Conservation (phyloP, 2,797 vertebrate species). For the Coregonus sp. region DNA sequence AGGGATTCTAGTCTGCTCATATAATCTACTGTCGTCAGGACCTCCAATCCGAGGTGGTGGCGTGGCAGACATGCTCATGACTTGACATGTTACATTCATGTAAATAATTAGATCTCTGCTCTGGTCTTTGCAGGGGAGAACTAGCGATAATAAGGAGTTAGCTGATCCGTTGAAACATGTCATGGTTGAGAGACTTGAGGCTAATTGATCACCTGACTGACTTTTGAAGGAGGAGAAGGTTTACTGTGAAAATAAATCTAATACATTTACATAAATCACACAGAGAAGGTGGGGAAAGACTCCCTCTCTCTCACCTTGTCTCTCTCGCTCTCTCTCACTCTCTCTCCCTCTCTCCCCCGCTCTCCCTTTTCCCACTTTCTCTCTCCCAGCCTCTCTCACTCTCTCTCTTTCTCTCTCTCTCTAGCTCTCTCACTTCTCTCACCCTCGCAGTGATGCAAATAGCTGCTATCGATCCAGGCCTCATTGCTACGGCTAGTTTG, state of each 20-base stretch:
- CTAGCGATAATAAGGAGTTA: background rate
- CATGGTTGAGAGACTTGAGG: background rate
- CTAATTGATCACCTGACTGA: background rate
- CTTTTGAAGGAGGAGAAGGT: background rate
- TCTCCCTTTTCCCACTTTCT: background rate
- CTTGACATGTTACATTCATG: background rate
- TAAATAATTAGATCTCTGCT: background rate
- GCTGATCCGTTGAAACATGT: background rate
- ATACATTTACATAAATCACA: background rate
- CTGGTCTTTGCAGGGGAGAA: background rate
- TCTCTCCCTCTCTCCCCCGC: background rate
- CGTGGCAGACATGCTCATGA: background rate
- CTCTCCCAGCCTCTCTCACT: background rate
- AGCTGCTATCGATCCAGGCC: conserved; percentile 36
- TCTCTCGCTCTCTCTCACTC: background rate
- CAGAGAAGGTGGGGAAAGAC: background rate
- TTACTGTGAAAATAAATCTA: background rate
- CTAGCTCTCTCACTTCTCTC: conserved; percentile 6
- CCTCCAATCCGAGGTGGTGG: background rate
- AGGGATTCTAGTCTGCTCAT: background rate
- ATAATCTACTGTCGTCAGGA: background rate
- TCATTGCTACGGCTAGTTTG: conserved; percentile 37
- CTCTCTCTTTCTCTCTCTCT: background rate
- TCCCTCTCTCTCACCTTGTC: background rate
- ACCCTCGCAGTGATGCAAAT: conserved; percentile 33